Evolutionary conservation across 2,888 invertebrate genomes (phyloP), one percentile per base, ranked within the genome.

Genomic region (Lypha dubia): DNA sequence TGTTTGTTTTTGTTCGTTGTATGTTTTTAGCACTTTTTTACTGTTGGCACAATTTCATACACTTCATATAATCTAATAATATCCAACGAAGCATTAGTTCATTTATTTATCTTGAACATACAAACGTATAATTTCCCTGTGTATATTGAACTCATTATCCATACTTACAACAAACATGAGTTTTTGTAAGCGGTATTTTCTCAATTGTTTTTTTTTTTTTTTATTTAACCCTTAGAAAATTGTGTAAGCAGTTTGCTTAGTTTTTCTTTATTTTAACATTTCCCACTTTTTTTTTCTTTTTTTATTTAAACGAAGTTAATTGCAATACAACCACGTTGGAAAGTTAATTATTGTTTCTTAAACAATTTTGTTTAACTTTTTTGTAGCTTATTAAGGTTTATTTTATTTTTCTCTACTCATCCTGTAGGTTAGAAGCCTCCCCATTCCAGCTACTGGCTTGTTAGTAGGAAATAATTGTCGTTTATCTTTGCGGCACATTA

Each of bases 401-500:
- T 28, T 49, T 70, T 28, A 51, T n/a, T 46, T 63, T 76, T 56
- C 51, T 9, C 11, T 63, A n/a, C 46, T 79, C 65, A 58, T 56
- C 17, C 41, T 60, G 44, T 70, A 41, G 56, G 20, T 56, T 38
- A 17, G 32, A 22, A n/a, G n/a, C n/a, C n/a, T 65, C 49, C 17
- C 67, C 65, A 22, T 49, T 32, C 20, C 11, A n/a, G 11, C 65
- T 38, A n/a, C 53, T 56, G 15, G 35, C 17, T 56, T 44, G 35
- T 73, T 51, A 60, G 28, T 35, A 24, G 35, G 41, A 83, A 73
- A 49, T 67, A 84, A 86, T 86, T 86, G 86, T n/a, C 84, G 85
- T 85, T 89, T 88, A 88, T 89, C 89, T 89, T 90, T 89, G 89
- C 89, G 89, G 88, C 87, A 90, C 90, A 90, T 90, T 90, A 90